Conservation (phyloP, 2,797 vertebrate genomes). For the Mionectes olivaceus region DNA sequence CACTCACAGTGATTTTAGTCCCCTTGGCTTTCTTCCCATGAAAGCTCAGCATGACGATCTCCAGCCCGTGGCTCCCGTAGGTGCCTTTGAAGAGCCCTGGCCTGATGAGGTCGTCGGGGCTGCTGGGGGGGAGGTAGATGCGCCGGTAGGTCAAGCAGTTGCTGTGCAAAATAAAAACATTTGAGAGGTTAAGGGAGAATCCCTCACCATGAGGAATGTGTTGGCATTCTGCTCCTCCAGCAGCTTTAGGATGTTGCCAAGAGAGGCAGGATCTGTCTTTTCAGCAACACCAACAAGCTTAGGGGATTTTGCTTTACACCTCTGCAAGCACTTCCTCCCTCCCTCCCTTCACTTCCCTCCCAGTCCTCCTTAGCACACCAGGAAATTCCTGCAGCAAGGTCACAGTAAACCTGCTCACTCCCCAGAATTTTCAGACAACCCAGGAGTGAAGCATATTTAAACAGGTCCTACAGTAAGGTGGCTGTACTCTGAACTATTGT, state of each 20-base stretch:
- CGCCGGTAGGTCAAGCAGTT: conserved; percentile 98
- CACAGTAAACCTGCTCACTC: not conserved
- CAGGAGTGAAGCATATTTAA: not conserved
- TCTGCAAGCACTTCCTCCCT: not conserved
- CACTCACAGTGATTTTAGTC: conserved; percentile 95
- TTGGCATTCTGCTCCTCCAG: not conserved
- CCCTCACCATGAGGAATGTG: rapidly evolving
- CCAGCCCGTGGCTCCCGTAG: conserved; percentile 95
- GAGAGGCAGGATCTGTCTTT: not conserved
- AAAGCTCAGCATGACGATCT: conserved; percentile 98
- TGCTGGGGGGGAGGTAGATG: conserved; percentile 93
- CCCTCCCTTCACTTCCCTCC: not conserved
- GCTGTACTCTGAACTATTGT: not conserved
- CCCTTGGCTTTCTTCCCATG: conserved; percentile 88
- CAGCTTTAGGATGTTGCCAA: not conserved
- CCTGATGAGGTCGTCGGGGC: conserved; percentile 86
- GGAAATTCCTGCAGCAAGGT: not conserved
- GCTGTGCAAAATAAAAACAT: conserved; percentile 70
- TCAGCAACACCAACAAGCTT: not conserved
- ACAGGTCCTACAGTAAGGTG: not conserved
- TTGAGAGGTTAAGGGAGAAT: not conserved
- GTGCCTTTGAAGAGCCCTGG: conserved; percentile 98
- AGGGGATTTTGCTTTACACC: not conserved
- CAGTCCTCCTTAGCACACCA: not conserved
- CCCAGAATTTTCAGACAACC: not conserved